Conservation (phyloP, 2,797 vertebrate species). For the Valencia hispanica region DNA sequence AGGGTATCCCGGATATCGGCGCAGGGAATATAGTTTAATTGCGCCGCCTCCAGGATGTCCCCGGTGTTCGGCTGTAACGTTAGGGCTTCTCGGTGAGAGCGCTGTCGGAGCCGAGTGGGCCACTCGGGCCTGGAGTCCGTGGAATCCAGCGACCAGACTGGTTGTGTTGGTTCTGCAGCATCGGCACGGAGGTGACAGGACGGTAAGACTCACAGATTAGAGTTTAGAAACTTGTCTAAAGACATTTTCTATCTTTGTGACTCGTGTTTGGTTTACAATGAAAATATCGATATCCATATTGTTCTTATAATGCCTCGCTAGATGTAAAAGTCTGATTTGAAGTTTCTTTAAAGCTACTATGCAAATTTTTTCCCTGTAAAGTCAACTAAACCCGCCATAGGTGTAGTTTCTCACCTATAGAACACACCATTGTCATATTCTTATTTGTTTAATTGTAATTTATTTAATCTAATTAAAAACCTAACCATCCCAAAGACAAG, state of each 20-base stretch:
- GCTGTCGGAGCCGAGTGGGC: slow-evolving; percentile 42
- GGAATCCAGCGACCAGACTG: slow-evolving; percentile 50
- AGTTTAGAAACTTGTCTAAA: neutral
- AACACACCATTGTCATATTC: neutral
- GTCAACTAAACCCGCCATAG: neutral
- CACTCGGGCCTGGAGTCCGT: slow-evolving; percentile 64
- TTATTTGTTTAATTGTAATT: neutral
- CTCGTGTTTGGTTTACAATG: neutral
- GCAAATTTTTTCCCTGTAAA: neutral
- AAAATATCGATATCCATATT: neutral
- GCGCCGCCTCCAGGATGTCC: slow-evolving; percentile 42
- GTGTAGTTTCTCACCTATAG: neutral
- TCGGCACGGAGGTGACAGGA: slow-evolving; percentile 20
- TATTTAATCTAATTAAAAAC: neutral
- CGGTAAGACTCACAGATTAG: slow-evolving; percentile 17
- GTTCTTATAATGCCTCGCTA: neutral
- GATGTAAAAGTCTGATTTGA: too few species aligned
- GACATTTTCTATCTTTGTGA: neutral
- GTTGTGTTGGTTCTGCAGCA: slow-evolving; percentile 58
- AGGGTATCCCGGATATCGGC: slow-evolving; percentile 34
- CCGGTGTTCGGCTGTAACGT: slow-evolving; percentile 39
- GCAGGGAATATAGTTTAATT: neutral
- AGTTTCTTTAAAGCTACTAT: neutral
- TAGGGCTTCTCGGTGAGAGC: slow-evolving; percentile 37
- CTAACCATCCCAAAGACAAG: neutral